These are phyloP conservation scores for Lypha dubia DNA, from an alignment of 2,888 invertebrate genomes.

Conservation along the genomic window DNA sequence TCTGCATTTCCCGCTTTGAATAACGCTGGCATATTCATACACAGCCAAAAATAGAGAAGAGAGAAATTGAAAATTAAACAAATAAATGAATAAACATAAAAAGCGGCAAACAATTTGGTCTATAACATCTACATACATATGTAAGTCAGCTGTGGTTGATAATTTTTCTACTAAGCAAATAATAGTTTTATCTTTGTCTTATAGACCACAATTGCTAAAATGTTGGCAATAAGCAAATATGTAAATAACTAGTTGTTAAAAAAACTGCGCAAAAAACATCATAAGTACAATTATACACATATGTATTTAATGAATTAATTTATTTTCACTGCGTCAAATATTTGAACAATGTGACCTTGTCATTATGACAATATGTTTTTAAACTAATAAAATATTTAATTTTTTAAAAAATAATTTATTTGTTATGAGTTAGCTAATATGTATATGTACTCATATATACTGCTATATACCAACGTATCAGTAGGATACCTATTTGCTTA, in stretches of 20 bases:
- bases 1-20: no score
- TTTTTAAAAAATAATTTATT: no score
- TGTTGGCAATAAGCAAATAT: constrained; percentile 14
- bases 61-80: background rate
- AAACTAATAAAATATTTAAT: no score
- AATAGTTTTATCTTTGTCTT: constrained; percentile 23
- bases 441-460: no score
- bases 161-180: background rate
- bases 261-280: no score
- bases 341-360: no score
- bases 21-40: background rate
- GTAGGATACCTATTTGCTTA: no score
- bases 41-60: background rate
- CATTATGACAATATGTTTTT: background rate
- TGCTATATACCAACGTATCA: no score
- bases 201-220: constrained; percentile 8
- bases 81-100: background rate
- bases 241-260: background rate
- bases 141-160: constrained; percentile 24
- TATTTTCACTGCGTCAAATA: no score
- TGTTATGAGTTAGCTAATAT: no score
- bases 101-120: background rate
- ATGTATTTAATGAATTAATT: no score
- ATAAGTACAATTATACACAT: no score
- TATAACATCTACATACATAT: background rate